Conservation (phyloP, 2,113 vertebrate genomes). For the Pycnonotus jocosus region DNA sequence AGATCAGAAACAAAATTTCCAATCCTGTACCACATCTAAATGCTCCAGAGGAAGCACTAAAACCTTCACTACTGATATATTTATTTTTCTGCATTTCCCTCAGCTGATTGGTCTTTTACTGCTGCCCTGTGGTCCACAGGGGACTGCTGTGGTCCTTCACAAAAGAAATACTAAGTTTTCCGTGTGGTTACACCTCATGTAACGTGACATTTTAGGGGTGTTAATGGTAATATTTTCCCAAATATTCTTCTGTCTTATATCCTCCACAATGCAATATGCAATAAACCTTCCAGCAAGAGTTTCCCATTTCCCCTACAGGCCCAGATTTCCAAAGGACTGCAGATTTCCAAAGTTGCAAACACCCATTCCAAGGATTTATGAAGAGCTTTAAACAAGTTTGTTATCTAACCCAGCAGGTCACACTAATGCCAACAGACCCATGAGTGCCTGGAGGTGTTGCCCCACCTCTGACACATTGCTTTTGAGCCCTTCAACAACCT, state of each 20-base stretch:
- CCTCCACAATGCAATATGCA: background rate
- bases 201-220: background rate
- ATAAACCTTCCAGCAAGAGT: background rate
- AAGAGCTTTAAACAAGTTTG: background rate
- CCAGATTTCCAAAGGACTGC: background rate
- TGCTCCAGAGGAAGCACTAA: background rate
- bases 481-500: background rate
- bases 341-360: background rate
- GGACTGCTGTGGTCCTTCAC: background rate
- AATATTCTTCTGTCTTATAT: background rate
- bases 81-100: background rate
- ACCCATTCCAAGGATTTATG: background rate
- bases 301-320: background rate
- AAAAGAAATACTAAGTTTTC: background rate
- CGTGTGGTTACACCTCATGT: background rate
- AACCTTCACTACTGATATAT: background rate
- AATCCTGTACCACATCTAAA: background rate
- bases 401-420: background rate
- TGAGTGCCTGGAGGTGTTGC: background rate
- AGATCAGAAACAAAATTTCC: slow-evolving; percentile 45
- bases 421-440: background rate
- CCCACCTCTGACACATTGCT: background rate
- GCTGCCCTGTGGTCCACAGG: background rate
- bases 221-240: background rate
- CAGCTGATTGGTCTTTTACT: background rate